These are phyloP conservation scores for Gryllus longicercus DNA, from an alignment of 2,888 invertebrate genomes.

Conservation along the genomic window DNA sequence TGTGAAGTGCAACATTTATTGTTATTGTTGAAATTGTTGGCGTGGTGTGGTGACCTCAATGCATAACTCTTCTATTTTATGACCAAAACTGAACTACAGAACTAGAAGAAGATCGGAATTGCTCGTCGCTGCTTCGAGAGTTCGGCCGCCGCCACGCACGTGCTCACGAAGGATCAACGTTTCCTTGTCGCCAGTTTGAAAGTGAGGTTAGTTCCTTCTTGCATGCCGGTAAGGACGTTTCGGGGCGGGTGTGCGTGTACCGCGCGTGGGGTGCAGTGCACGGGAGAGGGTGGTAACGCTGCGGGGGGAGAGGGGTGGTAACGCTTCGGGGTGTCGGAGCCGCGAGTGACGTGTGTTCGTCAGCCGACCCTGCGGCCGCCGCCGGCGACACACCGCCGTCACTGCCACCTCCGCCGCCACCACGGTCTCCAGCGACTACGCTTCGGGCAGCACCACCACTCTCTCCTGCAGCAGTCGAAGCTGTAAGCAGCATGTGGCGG, in stretches of 20 bases:
- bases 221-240: slow-evolving; percentile 6
- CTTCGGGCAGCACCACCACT: too few species aligned
- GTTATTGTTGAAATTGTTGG: slow-evolving; percentile 2
- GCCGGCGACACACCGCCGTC: too few species aligned
- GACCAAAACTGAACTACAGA: background rate
- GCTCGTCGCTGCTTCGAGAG: background rate
- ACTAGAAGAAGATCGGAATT: background rate
- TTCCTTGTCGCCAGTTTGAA: background rate
- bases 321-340: too few species aligned
- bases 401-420: too few species aligned
- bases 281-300: too few species aligned
- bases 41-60: background rate
- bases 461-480: too few species aligned
- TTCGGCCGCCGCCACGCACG: background rate
- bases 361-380: too few species aligned
- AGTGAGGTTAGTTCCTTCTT: slow-evolving; percentile 17
- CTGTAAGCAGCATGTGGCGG: background rate
- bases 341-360: too few species aligned
- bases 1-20: background rate
- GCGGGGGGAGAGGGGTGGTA: too few species aligned
- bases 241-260: background rate
- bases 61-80: slow-evolving; percentile 7
- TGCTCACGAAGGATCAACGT: slow-evolving; percentile 3
- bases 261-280: too few species aligned
- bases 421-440: too few species aligned